Evolutionary conservation across 2,888 invertebrate genomes (phyloP), one percentile per base, ranked within the genome.

Genomic region (Drosophila tripunctata): DNA sequence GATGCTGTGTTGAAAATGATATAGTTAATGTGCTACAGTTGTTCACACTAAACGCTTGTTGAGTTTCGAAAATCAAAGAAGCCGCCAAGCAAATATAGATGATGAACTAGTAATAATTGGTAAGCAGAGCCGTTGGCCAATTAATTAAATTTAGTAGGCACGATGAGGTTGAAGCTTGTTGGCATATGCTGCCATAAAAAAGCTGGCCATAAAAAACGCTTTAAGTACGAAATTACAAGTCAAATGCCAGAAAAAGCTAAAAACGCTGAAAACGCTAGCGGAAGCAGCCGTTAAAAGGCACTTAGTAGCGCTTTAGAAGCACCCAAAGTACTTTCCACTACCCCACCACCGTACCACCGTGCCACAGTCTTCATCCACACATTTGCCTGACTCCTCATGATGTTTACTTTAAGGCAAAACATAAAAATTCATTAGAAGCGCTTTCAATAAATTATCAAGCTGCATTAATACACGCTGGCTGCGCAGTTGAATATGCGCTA

Each of bases 391-490:
- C 27, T 27, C 10, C 27, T 27, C 27, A 27, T 33, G 57, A 30
- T 35, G 24, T 43, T 21, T 40, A 47, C 62, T 61, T 62, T 55
- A 61, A 54, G 64, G 67, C 68, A 50, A 63, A 65, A 33, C 77
- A 85, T 82, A 76, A 74, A 85, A 82, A 83, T 85, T 76, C 81
- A 81, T 65, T 70, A 69, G 73, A 72, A 72, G 72, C 65, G 75
- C 81, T 77, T 75, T 77, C 87, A 80, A 78, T 84, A 81, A 84
- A 84, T 87, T 87, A 81, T 82, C 87, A 78, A 84, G 87, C 78
- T 75, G 84, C 78, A 75, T 75, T 36, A 70, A 70, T 64, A 68
- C 75, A 70, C 77, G 50, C 67, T 61, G 64, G 66, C 63, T 76
- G 78, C 58, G 67, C 74, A 86, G 70, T 82, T 63, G 73, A 78